phyloP scores from a whole-genome alignment of 2,888 invertebrate genomes.

The Hyppa rectilinea region DNA sequence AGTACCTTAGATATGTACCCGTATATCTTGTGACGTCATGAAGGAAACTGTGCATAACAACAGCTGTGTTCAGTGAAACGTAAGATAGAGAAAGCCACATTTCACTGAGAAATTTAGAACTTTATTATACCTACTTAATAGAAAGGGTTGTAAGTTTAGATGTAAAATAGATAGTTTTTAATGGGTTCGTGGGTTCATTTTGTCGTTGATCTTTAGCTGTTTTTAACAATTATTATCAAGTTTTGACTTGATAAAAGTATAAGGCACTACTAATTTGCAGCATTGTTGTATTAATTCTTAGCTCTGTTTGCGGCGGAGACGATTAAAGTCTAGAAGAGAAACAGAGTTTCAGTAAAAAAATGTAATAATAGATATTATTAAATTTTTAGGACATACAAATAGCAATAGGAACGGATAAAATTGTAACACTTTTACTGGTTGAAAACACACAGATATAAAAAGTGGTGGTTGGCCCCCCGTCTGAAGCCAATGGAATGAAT shows the following conservation, averaged over 20 bases:
- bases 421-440: too few species aligned
- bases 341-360: not conserved
- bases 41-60: not conserved
- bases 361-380: too few species aligned
- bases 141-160: not conserved
- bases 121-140: too few species aligned
- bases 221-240: not conserved
- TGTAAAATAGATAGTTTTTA: too few species aligned
- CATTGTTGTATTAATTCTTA: not conserved
- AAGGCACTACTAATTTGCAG: not conserved
- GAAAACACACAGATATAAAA: too few species aligned
- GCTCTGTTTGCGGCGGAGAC: not conserved
- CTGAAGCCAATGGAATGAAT: too few species aligned
- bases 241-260: not conserved
- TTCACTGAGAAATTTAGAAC: not conserved
- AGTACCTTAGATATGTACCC: slow-evolving; percentile 27
- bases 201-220: not conserved
- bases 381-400: too few species aligned
- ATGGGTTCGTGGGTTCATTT: too few species aligned
- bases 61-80: not conserved
- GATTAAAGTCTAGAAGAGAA: not conserved
- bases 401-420: too few species aligned
- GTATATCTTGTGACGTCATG: slow-evolving; percentile 36
- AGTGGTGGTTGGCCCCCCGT: too few species aligned
- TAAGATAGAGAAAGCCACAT: not conserved